Evolutionary conservation across 2,888 invertebrate species (phyloP), one percentile per base, ranked within the genome.

Genomic region (Fragum fragum): DNA sequence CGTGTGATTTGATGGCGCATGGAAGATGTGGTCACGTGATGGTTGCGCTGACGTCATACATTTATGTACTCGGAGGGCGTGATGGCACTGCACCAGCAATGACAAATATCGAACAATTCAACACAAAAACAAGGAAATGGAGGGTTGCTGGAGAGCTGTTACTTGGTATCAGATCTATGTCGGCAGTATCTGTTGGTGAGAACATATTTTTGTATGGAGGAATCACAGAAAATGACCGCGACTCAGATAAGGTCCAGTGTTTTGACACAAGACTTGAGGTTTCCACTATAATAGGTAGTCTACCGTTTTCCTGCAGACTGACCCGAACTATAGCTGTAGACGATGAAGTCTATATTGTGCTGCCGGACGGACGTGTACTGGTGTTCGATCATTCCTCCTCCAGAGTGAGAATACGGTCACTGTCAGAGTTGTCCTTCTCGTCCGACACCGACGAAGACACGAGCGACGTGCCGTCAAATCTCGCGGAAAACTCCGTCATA

Each of bases 11-110:
- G 21, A 89, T 91, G 89, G 80, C 76, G 1, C 86, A 90, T 73
- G 91, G 91, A 6, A 86, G 91, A n/a, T 90, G 90, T 74, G 89
- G 91, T 23, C 91, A 91, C 57, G 86, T 85, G 7, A 91, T 91
- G 91, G 88, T 90, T 0, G 87, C 90, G 0, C 81, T 89, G 16
- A 85, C 88, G 16, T 87, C 91, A 71, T 84, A 87, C n/a, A 82
- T 91, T 21, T 91, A 83, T 70, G 91, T 90, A 1, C 78, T 91
- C 28, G 91, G 91, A 11, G 91, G 91, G 9, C 84, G 90, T 69
- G 90, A 91, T 78, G 88, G 89, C 14, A 88, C 87, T 26, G 86
- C 88, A 16, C 91, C 91, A 0, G 90, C 89, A 0, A 88, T 90
- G 81, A 90, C 88, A 53, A 90, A 89, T 70, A 87, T 91, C 11